Evolutionary conservation across 2,113 vertebrate genomes (phyloP), one percentile per base, ranked within the genome.

Genomic region (Alexandromys fortis): DNA sequence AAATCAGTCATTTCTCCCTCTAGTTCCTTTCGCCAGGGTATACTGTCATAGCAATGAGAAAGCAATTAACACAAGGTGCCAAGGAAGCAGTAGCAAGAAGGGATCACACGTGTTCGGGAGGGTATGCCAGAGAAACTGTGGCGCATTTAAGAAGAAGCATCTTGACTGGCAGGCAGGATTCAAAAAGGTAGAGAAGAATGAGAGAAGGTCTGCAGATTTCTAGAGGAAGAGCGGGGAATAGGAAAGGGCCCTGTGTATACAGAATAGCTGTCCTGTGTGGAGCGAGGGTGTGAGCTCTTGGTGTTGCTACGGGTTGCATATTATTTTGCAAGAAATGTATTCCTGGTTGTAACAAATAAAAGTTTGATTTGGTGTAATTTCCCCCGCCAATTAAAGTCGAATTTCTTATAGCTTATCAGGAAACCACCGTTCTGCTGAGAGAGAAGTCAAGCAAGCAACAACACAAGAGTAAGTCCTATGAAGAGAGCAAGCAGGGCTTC

Each of bases 281-380:
- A 91, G 55, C 5, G 33, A 91, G 21, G 42, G 47, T 30, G 6
- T n/a, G 22, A 19, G 14, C 33, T 42, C 16, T 89, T 10, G 17
- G 16, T 61, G 2, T 86, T 55, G 70, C n/a, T 10, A 86, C 38
- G 63, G 75, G 0, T 4, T 28, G 19, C 19, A 4, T 30, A 16
- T 22, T 75, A 13, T 24, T 79, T 82, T 82, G 28, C 24, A 96
- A 97, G 19, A 89, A 91, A 95, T 30, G 26, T 28, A 7, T 42
- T 61, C 87, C 45, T 75, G 67, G 35, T 33, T 6, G 3, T 70
- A 58, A 92, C 47, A 70, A 70, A 86, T 33, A 13, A 2, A 52
- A 21, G 19, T 91, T 75, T 94, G 58, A 90, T 45, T 61, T 85
- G 33, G 63, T 47, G 28, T 72, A 10, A 47, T 81, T 76, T 93